These are phyloP conservation scores for Rousettus leschenaultii DNA, from an alignment of 2,113 vertebrate species.

Conservation along the genomic window DNA sequence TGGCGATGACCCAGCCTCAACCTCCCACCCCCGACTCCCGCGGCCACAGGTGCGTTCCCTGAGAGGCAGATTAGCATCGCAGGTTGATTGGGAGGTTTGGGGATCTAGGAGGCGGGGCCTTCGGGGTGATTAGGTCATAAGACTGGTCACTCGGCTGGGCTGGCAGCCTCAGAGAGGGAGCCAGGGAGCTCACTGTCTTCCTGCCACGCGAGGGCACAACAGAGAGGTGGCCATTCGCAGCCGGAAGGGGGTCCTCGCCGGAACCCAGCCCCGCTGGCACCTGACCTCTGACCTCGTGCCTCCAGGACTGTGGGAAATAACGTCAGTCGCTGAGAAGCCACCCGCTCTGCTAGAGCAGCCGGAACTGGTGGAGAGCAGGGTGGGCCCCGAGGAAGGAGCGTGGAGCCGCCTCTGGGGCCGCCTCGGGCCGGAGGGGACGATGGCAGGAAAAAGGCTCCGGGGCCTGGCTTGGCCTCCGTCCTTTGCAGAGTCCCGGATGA, in stretches of 20 bases:
- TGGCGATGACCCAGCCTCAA: not conserved
- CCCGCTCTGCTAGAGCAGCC: not conserved
- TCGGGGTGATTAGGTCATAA: not conserved
- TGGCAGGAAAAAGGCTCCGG: not conserved
- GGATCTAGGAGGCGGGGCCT: not conserved
- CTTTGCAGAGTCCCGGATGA: not conserved
- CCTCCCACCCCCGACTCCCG: not conserved
- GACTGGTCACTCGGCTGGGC: no score
- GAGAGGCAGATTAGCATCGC: not conserved
- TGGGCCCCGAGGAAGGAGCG: fast-evolving
- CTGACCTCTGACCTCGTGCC: not conserved
- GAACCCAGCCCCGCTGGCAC: not conserved
- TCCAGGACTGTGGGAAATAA: not conserved
- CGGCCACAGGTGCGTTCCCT: not conserved
- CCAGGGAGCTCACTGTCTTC: not conserved
- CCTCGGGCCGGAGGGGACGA: not conserved
- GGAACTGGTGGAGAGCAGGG: no score
- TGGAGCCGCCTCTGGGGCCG: not conserved
- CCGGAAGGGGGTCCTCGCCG: not conserved
- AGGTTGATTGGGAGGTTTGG: no score
- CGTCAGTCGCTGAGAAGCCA: not conserved
- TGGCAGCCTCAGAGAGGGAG: not conserved
- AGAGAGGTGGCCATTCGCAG: not conserved
- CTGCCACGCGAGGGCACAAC: not conserved
- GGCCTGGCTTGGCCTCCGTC: not conserved